phyloP scores from a whole-genome alignment of 2,797 vertebrate species.

The Zalophus californianus region DNA sequence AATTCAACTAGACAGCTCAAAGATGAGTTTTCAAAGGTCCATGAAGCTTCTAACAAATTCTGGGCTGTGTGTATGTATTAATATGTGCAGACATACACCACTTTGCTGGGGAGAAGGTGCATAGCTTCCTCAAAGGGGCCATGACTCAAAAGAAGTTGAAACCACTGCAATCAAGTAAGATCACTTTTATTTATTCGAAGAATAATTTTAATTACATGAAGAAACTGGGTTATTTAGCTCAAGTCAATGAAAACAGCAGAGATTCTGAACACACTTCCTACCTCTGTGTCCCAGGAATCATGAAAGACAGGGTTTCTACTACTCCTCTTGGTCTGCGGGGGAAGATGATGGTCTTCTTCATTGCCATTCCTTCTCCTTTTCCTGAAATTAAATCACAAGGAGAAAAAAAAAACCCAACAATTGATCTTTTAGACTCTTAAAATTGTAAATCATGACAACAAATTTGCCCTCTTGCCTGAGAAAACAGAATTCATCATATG shows the following conservation, averaged over 20 bases:
- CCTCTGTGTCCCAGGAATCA: constrained; percentile 91
- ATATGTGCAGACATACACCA: accelerated
- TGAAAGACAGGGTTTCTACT: constrained; percentile 89
- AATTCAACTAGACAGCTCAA: constrained; percentile 42
- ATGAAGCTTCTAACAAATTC: background rate
- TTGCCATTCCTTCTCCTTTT: constrained; percentile 94
- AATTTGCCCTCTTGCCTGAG: background rate
- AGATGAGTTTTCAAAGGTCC: constrained; percentile 7
- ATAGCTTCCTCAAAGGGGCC: background rate
- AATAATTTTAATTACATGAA: background rate
- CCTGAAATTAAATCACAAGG: constrained; percentile 82
- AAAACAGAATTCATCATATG: background rate
- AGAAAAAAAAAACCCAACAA: background rate
- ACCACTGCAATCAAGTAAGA: background rate
- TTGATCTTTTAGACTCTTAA: background rate
- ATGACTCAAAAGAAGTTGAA: background rate
- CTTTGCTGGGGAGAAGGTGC: background rate
- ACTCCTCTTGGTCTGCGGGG: constrained; percentile 94
- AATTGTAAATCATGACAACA: background rate
- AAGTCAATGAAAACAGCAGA: background rate
- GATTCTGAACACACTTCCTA: constrained; percentile 72
- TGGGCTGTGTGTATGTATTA: background rate
- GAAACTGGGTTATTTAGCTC: background rate
- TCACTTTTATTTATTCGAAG: background rate
- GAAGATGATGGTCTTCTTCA: constrained; percentile 92